Evolutionary conservation across 2,888 invertebrate genomes (phyloP).

Genomic region (Schizaphis graminum): DNA sequence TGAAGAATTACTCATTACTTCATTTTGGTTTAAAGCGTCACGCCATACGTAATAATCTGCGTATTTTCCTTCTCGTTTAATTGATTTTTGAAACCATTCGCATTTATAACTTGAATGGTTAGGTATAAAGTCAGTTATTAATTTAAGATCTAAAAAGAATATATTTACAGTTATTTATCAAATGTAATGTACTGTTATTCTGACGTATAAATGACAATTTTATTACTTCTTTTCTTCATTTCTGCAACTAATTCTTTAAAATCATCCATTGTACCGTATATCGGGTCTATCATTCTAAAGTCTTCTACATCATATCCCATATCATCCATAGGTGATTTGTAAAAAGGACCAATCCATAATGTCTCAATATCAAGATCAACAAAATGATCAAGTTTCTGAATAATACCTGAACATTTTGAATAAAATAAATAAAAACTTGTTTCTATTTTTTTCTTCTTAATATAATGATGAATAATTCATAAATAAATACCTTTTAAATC

Average conservation of each 20-base stretch:
- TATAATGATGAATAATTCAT: background rate
- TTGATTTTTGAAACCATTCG: conserved; percentile 73
- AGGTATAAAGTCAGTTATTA: conserved; percentile 72
- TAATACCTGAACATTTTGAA: conserved; percentile 69
- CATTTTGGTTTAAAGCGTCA: conserved; percentile 72
- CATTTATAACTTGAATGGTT: conserved; percentile 72
- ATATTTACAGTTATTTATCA: background rate
- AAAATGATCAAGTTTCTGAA: conserved; percentile 73
- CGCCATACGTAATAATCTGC: conserved; percentile 74
- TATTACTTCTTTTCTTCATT: conserved; percentile 71
- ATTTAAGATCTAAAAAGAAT: conserved; percentile 74
- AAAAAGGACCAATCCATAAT: conserved; percentile 81
- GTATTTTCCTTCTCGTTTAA: conserved; percentile 70
- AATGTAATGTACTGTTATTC: background rate
- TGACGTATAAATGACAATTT: conserved; percentile 44
- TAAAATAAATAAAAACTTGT: background rate
- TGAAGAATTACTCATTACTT: conserved; percentile 70
- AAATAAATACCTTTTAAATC: conserved; percentile 80
- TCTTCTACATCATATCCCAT: conserved; percentile 78
- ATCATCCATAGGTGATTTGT: conserved; percentile 77
- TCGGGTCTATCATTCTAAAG: conserved; percentile 74
- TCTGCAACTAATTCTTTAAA: conserved; percentile 72
- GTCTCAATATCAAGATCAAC: conserved; percentile 75
- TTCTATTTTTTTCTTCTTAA: background rate
- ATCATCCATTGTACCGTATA: conserved; percentile 76